phyloP scores from a whole-genome alignment of 2,113 vertebrate species.

The Sinocyclocheilus grahami region DNA sequence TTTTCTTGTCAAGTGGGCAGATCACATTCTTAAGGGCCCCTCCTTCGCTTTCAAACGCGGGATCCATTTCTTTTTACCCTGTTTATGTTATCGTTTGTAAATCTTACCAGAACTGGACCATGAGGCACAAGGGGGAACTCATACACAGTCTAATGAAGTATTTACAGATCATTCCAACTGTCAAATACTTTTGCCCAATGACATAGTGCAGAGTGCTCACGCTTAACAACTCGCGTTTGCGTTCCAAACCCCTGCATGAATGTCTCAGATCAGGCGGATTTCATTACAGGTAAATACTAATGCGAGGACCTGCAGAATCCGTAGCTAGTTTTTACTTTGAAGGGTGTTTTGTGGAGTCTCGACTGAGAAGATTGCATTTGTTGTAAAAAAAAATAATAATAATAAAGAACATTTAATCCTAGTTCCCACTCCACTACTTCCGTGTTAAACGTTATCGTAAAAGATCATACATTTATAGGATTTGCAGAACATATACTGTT shows the following conservation, averaged over 20 bases:
- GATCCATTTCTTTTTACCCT: conserved; percentile 70
- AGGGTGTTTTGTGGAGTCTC: background rate
- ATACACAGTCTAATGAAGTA: conserved; percentile 85
- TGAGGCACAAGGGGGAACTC: conserved; percentile 81
- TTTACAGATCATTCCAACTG: conserved; percentile 96
- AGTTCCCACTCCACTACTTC: background rate
- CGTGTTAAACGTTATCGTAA: background rate
- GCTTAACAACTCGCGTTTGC: conserved; percentile 58
- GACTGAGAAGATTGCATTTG: background rate
- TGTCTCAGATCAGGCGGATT: conserved; percentile 70
- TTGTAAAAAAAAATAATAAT: too few species aligned
- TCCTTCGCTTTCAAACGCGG: conserved; percentile 66
- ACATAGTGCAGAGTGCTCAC: conserved; percentile 88
- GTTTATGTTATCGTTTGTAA: conserved; percentile 83
- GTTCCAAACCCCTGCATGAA: conserved; percentile 52
- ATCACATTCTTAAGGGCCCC: conserved; percentile 57
- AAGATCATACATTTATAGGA: too few species aligned
- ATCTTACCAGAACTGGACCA: conserved; percentile 82
- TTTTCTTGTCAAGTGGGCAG: conserved; percentile 68
- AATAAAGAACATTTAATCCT: background rate
- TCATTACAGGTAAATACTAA: conserved; percentile 73
- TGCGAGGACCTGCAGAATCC: conserved; percentile 33
- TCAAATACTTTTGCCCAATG: conserved; percentile 87
- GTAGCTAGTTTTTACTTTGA: background rate
- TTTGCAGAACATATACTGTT: too few species aligned